Percentiles rank a stretch among this genome's conserved stretches.
Conservation (phyloP, 2,888 invertebrate genomes). For the Drosophila affinis region DNA sequence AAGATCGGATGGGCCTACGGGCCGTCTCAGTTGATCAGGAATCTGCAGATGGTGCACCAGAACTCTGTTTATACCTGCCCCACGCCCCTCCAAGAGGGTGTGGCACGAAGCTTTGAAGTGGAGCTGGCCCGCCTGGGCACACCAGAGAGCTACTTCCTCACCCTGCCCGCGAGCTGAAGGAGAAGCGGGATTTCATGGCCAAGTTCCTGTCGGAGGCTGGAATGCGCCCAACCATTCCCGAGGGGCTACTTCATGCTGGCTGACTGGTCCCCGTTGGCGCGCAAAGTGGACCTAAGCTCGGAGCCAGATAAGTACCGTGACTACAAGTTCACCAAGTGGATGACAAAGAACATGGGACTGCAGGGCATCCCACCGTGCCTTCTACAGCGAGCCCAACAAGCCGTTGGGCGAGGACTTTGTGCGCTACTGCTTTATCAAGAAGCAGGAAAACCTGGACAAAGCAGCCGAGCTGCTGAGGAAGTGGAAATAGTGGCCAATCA, state of each 20-base stretch:
- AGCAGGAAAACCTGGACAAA: constrained; percentile 89
- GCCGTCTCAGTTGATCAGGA: constrained; percentile 90
- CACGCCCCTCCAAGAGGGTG: constrained; percentile 96
- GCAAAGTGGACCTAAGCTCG: constrained; percentile 88
- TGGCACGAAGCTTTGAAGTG: constrained; percentile 94
- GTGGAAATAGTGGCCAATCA: constrained; percentile 83
- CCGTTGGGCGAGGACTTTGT: constrained; percentile 92
- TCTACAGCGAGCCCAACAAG: constrained; percentile 93
- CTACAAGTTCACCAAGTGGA: constrained; percentile 97
- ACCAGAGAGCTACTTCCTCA: constrained; percentile 92
- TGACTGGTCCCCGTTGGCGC: constrained; percentile 92
- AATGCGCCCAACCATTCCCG: constrained; percentile 95
- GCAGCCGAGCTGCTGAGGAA: constrained; percentile 87
- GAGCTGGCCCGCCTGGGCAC: constrained; percentile 89
- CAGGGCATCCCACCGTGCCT: constrained; percentile 98
- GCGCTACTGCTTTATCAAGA: constrained; percentile 97
- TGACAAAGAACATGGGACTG: constrained; percentile 95
- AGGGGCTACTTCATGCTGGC: constrained; percentile 99
- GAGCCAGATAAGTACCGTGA: constrained; percentile 91
- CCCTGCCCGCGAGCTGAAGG: constrained; percentile 88
- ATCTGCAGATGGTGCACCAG: constrained; percentile 95
- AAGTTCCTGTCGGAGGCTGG: constrained; percentile 90
- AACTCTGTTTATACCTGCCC: constrained; percentile 96
- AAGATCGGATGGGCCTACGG: constrained; percentile 98
- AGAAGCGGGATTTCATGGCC: constrained; percentile 92